phyloP scores from a whole-genome alignment of 2,888 invertebrate genomes.

The Tenthredo notha region DNA sequence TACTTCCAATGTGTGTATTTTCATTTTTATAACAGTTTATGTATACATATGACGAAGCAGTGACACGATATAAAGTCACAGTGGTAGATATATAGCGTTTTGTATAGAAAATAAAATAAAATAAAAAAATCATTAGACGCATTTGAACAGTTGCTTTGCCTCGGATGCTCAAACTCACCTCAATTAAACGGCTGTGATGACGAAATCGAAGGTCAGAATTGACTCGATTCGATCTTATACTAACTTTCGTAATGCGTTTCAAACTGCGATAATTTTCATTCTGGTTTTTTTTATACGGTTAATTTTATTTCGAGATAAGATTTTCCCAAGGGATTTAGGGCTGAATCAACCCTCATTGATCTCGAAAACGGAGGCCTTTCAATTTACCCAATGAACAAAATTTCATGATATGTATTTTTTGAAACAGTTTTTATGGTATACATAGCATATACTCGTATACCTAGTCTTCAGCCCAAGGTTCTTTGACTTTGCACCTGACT shows the following conservation, averaged over 20 bases:
- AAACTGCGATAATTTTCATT: background rate
- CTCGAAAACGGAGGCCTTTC: background rate
- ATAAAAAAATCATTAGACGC: background rate
- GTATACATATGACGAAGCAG: background rate
- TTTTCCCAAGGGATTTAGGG: background rate
- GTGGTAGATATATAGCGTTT: background rate
- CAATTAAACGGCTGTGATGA: background rate
- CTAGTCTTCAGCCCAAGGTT: conserved; percentile 57
- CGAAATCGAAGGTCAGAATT: conserved; percentile 11
- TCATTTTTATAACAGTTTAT: background rate
- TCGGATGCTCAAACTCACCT: background rate
- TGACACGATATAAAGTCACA: background rate
- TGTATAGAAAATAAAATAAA: background rate
- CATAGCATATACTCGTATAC: background rate
- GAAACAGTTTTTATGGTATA: background rate
- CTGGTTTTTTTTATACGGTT: background rate
- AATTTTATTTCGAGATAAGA: background rate
- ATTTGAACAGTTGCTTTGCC: conserved; percentile 20
- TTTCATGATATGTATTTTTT: background rate
- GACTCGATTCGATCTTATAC: background rate
- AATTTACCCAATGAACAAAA: background rate
- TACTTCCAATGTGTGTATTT: background rate
- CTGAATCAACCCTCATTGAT: background rate
- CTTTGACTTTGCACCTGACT: conserved; percentile 72
- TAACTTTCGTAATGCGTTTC: background rate